Evolutionary conservation across 2,888 invertebrate species (phyloP), one percentile per base, ranked within the genome.

Genomic region (Malachius bipustulatus): DNA sequence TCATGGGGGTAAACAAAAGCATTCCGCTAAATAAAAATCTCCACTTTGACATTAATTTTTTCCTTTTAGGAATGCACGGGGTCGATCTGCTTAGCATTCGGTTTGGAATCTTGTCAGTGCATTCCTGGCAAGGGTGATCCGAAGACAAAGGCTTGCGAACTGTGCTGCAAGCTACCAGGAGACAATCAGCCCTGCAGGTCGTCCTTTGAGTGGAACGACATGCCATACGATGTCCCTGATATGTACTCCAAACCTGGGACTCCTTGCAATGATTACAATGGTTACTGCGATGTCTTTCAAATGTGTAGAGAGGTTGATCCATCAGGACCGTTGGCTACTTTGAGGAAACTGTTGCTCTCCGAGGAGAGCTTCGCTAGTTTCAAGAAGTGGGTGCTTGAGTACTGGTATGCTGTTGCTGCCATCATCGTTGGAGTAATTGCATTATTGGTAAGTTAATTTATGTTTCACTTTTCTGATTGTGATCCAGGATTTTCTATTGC

Each of bases 41-140:
- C n/a, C n/a, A n/a, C n/a, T n/a, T n/a, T n/a, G n/a, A n/a, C 40
- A 41, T 29, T 42, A 37, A 32, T 35, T 40, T 26, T 32, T 44
- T 39, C 45, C 46, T 55, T 54, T 14, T 55, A 84, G 84, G 87
- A 93, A 62, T 97, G 97, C 58, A 91, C 91, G 0, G 94, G 93
- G 1, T 94, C 94, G n/a, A 93, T 98, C 56, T 98, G 97, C 66
- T 71, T 93, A 48, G 89, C 89, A 3, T 94, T 94, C 59, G 90
- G 91, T 8, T 71, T 97, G 62, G 89, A 93, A 64, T 94, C 94
- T 24, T 97, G 97, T 57, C 91, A 91, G 61, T 91, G 91, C 60
- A 76, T 80, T 47, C 77, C 87, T 4, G 78, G 79, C 19, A 74
- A 76, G 32, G 76, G 73, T 48, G 89, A 90, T 57, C 73, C 76